These are phyloP conservation scores for Oikopleura albicans DNA, from an alignment of 23 tunicate genomes.

Conservation along the genomic window DNA sequence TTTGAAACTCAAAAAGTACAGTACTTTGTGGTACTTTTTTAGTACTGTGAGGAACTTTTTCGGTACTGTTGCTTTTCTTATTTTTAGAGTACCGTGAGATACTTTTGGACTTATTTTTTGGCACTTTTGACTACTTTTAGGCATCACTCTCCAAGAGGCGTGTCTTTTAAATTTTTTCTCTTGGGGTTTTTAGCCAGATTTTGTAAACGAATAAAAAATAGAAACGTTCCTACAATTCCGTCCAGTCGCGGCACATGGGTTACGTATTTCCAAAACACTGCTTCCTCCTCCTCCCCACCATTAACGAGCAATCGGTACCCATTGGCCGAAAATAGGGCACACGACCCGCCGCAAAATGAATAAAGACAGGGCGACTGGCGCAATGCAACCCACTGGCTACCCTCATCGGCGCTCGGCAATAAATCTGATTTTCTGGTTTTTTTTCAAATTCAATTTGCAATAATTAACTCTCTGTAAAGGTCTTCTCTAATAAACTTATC, in stretches of 20 bases:
- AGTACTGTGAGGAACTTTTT: no score
- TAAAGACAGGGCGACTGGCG: constrained; percentile 7
- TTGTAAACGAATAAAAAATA: no score
- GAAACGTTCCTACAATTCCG: background rate
- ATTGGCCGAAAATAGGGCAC: constrained; percentile 14
- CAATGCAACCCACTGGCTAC: background rate
- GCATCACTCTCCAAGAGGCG: no score
- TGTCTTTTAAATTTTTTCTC: no score
- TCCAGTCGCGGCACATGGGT: constrained; percentile 10
- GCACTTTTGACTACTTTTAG: no score
- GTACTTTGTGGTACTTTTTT: no score
- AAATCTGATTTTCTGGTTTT: background rate
- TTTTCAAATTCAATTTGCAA: background rate
- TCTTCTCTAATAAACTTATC: background rate
- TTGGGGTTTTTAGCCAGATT: no score
- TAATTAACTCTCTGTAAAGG: background rate
- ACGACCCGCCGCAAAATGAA: constrained; percentile 1
- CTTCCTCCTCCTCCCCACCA: background rate
- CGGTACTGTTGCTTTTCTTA: no score
- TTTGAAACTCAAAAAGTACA: no score
- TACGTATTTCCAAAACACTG: constrained; percentile 7
- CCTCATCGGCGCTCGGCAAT: constrained; percentile 5
- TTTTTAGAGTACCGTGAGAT: no score
- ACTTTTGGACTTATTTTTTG: no score
- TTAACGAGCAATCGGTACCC: constrained; percentile 1